A percentile compares a stretch with the other conserved stretches of the same genome.
Conservation (phyloP, 2,113 vertebrate genomes). For the Epinephelus fuscoguttatus region DNA sequence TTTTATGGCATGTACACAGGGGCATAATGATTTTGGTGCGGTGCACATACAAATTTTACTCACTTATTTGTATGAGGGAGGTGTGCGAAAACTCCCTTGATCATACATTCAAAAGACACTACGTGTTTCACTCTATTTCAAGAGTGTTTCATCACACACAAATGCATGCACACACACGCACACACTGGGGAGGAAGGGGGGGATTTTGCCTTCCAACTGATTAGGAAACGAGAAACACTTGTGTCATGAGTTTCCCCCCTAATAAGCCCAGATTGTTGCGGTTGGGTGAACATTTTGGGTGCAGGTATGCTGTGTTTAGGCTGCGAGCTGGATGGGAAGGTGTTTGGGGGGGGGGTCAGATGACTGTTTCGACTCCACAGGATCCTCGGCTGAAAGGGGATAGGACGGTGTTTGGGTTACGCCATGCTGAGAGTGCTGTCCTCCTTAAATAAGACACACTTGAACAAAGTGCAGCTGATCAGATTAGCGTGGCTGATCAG, state of each 20-base stretch:
- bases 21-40: slow-evolving; percentile 26
- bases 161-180: slow-evolving; percentile 31
- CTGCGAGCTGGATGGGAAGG: slow-evolving; percentile 35
- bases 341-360: slow-evolving; percentile 46
- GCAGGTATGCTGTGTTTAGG: slow-evolving; percentile 54
- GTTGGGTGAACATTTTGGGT: slow-evolving; percentile 36
- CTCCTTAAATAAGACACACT: slow-evolving; percentile 79
- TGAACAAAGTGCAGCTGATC: slow-evolving; percentile 78
- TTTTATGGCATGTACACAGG: slow-evolving; percentile 17
- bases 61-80: slow-evolving; percentile 65
- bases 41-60: slow-evolving; percentile 36
- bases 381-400: slow-evolving; percentile 73
- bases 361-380: slow-evolving; percentile 48
- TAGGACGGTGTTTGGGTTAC: slow-evolving; percentile 81
- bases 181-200: slow-evolving; percentile 10
- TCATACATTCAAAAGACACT: slow-evolving; percentile 75
- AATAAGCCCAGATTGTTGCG: slow-evolving; percentile 58
- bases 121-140: slow-evolving; percentile 76
- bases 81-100: slow-evolving; percentile 64
- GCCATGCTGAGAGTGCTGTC: slow-evolving; percentile 68
- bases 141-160: slow-evolving; percentile 77
- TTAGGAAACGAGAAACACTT: slow-evolving; percentile 68
- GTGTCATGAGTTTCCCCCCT: slow-evolving; percentile 67
- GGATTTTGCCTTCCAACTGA: slow-evolving; percentile 64
- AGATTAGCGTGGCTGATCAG: slow-evolving; percentile 77